Base-by-base conservation (phyloP, 2,113 vertebrate species). In the Istiophorus platypterus region DNA sequence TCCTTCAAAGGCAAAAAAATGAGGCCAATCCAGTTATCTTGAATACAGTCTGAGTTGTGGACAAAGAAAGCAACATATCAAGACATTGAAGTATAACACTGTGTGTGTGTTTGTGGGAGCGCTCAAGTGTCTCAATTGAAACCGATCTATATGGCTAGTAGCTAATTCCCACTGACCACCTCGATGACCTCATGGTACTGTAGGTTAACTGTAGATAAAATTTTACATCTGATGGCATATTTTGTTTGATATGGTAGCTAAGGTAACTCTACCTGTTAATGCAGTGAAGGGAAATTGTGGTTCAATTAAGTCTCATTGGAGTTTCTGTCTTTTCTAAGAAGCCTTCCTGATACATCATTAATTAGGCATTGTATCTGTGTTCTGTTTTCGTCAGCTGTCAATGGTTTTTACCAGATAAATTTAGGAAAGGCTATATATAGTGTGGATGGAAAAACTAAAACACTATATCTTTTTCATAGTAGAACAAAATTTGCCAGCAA, bases 11-110 rank as follows among this genome's bases (percentile, higher is more conserved):
- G 41, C 26, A 27, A 8, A 51, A 24, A 67, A 76, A 64, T 27
- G 6, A 79, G 76, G 59, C 22, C 45, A 74, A 9, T 52, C 31
- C 14, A 51, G 66, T 47, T 52, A 78, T 69, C 15, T 20, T 68
- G 18, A 84, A 63, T 54, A 27, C 9, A 56, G 52, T 49, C 63
- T 58, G 15, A 75, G 42, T 26, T 57, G 13, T 51, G 41, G 24
- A 65, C 42, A 74, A 37, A 74, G 11, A 41, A 37, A 49, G 47
- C 18, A 8, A 59, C 31, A 49, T 4, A 61, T 41, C 0, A 6
- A 56, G 22, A 10, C 17, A 51, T 37, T 41, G 22, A 45, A 58
- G 0, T 22, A n/a, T 51, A 17, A 42, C 1, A 65, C 13, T 42
- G 11, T 52, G 2, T 5, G 20, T 11, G 39, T 62, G 42, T 77